Conservation (phyloP, 23 tunicate species). For the Trididemnum miniatum region DNA sequence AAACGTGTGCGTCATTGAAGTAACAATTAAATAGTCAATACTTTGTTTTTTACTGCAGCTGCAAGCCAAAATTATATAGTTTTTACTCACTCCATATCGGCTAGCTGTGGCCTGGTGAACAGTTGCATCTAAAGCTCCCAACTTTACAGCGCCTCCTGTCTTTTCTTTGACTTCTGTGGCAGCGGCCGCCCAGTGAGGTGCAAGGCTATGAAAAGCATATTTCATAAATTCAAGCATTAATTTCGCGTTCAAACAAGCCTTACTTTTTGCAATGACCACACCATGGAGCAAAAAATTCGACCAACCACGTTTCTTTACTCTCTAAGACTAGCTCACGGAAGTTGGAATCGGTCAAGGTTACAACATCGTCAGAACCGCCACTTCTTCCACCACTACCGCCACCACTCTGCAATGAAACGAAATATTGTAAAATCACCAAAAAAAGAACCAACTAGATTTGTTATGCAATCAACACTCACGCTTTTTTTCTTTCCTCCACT, state of each 20-base stretch:
- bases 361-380: conserved; percentile 65
- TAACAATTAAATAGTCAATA: too few relatives aligned
- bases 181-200: conserved; percentile 94
- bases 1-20: too few relatives aligned
- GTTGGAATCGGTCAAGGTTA: conserved; percentile 92
- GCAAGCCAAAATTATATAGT: too few relatives aligned
- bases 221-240: too few relatives aligned
- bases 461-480: background rate
- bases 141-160: conserved; percentile 73
- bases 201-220: too few relatives aligned
- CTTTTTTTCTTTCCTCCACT: conserved; percentile 61
- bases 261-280: conserved; percentile 99
- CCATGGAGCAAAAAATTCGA: conserved; percentile 99
- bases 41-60: too few relatives aligned
- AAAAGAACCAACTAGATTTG: too few relatives aligned
- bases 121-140: conserved; percentile 98
- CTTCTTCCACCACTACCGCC: conserved; percentile 37
- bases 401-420: conserved; percentile 21
- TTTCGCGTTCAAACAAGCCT: too few relatives aligned
- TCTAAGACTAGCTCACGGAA: conserved; percentile 82
- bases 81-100: conserved; percentile 79
- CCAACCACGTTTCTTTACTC: conserved; percentile 95
- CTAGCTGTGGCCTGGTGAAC: conserved; percentile 64
- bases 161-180: conserved; percentile 78
- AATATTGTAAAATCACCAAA: too few relatives aligned